Evolutionary conservation across 1,140 invertebrate species (phyloP), one percentile per base, ranked within the genome.

Genomic region (Zaprionus kolodkinae): DNA sequence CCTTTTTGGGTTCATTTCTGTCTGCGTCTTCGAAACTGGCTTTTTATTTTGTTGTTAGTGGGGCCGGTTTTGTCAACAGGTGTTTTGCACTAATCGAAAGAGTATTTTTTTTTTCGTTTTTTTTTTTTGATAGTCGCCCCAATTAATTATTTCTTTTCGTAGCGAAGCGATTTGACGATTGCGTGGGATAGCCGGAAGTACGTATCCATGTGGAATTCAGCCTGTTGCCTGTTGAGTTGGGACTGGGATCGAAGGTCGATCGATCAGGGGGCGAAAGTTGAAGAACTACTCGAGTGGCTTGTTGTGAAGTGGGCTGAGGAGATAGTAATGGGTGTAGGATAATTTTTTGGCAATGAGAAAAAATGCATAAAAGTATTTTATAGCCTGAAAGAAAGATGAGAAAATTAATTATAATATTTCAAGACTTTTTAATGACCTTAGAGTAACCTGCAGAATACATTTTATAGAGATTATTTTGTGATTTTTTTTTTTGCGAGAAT

Each of bases 1-100:
- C 21, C 15, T 67, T 71, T 63, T 38, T 21, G 40, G 50, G 55
- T 66, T 62, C 50, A 48, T 52, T 72, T 76, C n/a, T 67, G 62
- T 50, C 57, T 50, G 69, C 62, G 73, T 78, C 86, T 85, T 76
- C 77, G 72, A 87, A 87, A 87, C 84, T 72, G 84, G 84, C 83
- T 87, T 78, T 82, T 61, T 71, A 21, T 40, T 40, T 40, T 30
- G 6, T 30, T 35, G 30, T 36, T 63, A 69, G 64, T 66, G 77
- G 73, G 78, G 83, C 80, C 78, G 78, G 77, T 84, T 84, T 68
- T 76, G 81, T 80, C 85, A 81, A 88, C 85, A 88, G 85, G 85
- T 88, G 85, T 88, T 88, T 88, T 88, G 85, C 85, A 89, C 85
- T 89, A 88, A 89, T 89, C 85, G 78, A 81, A 21, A 21, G 21